These are phyloP conservation scores for Globodera ellingtonae DNA, from an alignment of 1,140 invertebrate species.

Conservation along the genomic window DNA sequence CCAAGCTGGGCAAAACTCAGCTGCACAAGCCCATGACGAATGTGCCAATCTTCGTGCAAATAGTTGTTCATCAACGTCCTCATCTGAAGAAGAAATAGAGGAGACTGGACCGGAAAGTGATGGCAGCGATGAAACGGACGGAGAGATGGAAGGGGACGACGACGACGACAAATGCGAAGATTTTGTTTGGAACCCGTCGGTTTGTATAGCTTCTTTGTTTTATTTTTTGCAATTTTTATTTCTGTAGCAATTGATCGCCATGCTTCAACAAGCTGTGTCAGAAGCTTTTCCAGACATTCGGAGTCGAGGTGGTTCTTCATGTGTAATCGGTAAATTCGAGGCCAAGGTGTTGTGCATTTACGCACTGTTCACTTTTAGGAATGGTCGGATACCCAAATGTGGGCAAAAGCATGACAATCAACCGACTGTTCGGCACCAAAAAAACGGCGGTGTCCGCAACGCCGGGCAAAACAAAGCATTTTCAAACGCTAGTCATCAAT, in stretches of 20 bases:
- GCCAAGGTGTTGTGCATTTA: neutral
- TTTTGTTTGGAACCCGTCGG: neutral
- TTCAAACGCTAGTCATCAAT: constrained; percentile 69
- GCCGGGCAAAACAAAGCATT: constrained; percentile 93
- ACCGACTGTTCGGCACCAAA: constrained; percentile 84
- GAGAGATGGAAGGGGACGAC: neutral
- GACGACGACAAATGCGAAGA: neutral
- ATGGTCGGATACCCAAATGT: constrained; percentile 97
- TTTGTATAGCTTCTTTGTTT: neutral
- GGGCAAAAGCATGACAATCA: constrained; percentile 98
- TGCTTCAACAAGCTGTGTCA: neutral
- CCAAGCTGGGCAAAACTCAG: neutral
- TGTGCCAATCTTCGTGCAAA: too few relatives aligned
- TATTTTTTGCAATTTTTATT: neutral
- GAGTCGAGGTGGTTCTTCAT: neutral
- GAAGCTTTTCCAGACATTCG: neutral
- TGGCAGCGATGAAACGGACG: neutral
- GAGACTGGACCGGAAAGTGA: neutral
- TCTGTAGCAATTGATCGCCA: neutral
- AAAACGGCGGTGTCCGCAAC: constrained; percentile 93
- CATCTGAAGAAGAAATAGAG: neutral
- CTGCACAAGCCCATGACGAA: neutral
- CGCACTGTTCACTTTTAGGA: constrained; percentile 74
- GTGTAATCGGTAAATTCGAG: neutral
- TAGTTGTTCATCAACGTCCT: too few relatives aligned